Evolutionary conservation across 2,888 invertebrate species (phyloP), one percentile per base, ranked within the genome.

Genomic region (Flabesymbios commensalis): DNA sequence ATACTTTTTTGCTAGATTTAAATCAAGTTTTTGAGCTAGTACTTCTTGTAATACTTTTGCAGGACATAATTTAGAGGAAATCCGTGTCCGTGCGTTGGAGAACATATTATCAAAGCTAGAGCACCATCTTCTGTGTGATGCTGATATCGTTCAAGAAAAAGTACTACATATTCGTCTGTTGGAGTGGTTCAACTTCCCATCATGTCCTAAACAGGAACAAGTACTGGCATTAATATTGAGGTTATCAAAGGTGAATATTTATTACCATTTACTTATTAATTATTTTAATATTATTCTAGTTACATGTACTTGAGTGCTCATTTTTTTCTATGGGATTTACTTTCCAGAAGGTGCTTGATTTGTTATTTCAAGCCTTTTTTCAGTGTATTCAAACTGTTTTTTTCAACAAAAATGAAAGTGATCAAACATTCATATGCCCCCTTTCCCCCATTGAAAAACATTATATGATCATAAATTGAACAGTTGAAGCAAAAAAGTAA

Each of bases 151-250:
- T 14, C 79, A 81, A 61, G 80, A 82, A 57, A 69, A 78, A 36
- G 78, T 78, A 56, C 68, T 81, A 2, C 74, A 80, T 52, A 78
- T 79, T 42, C 71, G 78, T 19, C 71, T 82, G 29, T 67, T 82
- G 31, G 80, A 82, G 64, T 81, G 81, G 80, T 81, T 82, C 67
- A 81, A 81, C 63, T 78, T 79, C 59, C 71, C 75, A 10, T 70
- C 72, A 42, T 73, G 74, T 55, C 68, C 74, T 1, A 66, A 74
- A 24, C 72, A 77, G 62, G 67, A 71, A 24, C 72, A 78, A 45
- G 76, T 80, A 4, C 67, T 81, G 5, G 65, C 61, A 10, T 72
- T 81, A 10, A 59, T 81, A 1, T 67, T 68, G 17, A 65, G 73
- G 41, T 64, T 81, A 26, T 70, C 79, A 52, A 73, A 79, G 75